Evolutionary conservation across 2,113 vertebrate species (phyloP), one percentile per base, ranked within the genome.

Genomic region (Actenoides lindsayi): DNA sequence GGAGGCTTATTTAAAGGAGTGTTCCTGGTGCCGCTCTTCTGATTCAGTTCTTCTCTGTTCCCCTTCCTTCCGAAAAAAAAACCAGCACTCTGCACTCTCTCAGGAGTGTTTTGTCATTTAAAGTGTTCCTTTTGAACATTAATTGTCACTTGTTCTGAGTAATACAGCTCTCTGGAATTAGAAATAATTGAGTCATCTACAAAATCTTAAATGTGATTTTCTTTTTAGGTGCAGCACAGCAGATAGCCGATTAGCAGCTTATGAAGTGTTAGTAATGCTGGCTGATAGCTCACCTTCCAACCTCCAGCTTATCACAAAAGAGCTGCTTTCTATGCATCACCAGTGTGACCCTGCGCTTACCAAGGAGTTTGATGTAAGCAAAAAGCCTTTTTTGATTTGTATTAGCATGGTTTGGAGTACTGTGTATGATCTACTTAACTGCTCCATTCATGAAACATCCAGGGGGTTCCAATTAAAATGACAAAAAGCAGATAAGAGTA

Each of bases 261-360:
- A 99, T 51, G 99, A 99, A 97, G 99, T 99, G 71, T 98, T 99
- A 87, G 99, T 99, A 60, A 99, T 99, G 99, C 91, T 99, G 94
- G 99, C 99, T n/a, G 99, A 99, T 96, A 99, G 99, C 96, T 99
- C 99, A 11, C 98, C 99, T 80, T 97, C 98, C 87, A 99, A 99
- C 90, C 98, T 99, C 64, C 99, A 98, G 85, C 99, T 99, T 57
- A 99, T 99, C 95, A 99, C 98, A 51, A 98, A 96, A 95, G 99
- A 99, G 95, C 97, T 99, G 18, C 98, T 99, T 87, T 99, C 99
- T 71, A 99, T 99, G 99, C 99, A 99, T 97, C 99, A 99, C 96
- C 99, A 99, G 65, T 98, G 98, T 17, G 99, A 99, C 93, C 99
- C 99, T n/a, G 99, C 99, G 13, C 99, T 99, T 84, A 99, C 98